These are phyloP conservation scores for Platalea minor DNA, from an alignment of 2,797 vertebrate genomes.

Conservation along the genomic window DNA sequence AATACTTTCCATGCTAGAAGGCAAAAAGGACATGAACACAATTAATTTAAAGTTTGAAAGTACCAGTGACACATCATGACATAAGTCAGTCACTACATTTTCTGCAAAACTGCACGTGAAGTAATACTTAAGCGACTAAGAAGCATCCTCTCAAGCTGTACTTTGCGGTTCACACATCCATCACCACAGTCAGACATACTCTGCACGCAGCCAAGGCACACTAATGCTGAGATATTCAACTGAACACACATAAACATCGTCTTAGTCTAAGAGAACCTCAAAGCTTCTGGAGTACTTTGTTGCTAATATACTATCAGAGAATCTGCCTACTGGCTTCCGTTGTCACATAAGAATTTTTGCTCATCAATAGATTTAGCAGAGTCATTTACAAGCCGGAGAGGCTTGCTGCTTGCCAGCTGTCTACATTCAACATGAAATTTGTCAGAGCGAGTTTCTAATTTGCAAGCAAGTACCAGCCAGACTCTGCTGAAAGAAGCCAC, in stretches of 20 bases:
- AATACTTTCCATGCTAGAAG: background rate
- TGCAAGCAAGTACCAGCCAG: background rate
- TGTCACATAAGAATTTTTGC: background rate
- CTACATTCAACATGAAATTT: background rate
- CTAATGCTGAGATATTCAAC: background rate
- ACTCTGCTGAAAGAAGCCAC: background rate
- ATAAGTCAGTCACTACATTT: rapidly evolving
- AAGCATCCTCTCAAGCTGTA: background rate
- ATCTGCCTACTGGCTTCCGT: background rate
- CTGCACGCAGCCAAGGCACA: background rate
- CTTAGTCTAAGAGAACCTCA: background rate
- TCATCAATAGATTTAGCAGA: background rate
- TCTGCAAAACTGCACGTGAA: rapidly evolving
- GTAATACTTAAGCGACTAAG: background rate
- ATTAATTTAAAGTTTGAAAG: background rate
- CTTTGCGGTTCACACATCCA: background rate
- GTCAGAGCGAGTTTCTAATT: background rate
- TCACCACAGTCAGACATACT: background rate
- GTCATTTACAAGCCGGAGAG: background rate
- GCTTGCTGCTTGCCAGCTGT: background rate
- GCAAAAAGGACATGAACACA: background rate
- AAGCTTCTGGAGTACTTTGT: background rate
- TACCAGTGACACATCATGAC: background rate
- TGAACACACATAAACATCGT: rapidly evolving
- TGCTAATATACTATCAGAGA: background rate